A percentile compares a stretch with the other conserved stretches of the same genome.
phyloP scores from a whole-genome alignment of 2,888 invertebrate species.

The Cordilura impudica region DNA sequence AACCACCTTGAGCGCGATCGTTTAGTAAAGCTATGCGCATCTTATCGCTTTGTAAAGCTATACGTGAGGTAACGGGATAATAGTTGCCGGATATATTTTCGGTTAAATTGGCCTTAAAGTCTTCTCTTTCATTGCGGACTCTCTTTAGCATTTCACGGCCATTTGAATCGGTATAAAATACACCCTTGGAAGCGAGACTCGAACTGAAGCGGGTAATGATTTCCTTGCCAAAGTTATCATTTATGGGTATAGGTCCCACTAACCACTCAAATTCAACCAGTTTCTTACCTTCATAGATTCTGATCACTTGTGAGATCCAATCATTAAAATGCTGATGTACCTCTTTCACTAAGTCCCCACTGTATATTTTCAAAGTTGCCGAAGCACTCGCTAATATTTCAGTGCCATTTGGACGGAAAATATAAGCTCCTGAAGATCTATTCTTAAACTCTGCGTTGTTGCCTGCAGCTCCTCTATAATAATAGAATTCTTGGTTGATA shows the following conservation, averaged over 20 bases:
- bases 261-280: slow-evolving; percentile 86
- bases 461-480: slow-evolving; percentile 85
- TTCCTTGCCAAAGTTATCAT: slow-evolving; percentile 88
- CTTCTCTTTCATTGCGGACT: slow-evolving; percentile 83
- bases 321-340: slow-evolving; percentile 79
- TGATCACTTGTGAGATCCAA: slow-evolving; percentile 87
- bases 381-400: slow-evolving; percentile 72
- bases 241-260: slow-evolving; percentile 86
- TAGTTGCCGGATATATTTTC: slow-evolving; percentile 93
- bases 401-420: slow-evolving; percentile 85
- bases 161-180: slow-evolving; percentile 96
- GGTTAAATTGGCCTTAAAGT: slow-evolving; percentile 84
- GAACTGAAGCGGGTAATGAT: slow-evolving; percentile 86
- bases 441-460: slow-evolving; percentile 80
- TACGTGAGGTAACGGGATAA: slow-evolving; percentile 93
- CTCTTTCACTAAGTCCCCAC: slow-evolving; percentile 86
- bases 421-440: slow-evolving; percentile 95
- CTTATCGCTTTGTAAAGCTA: slow-evolving; percentile 81
- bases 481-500: slow-evolving; percentile 84
- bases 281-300: slow-evolving; percentile 82
- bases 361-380: slow-evolving; percentile 72
- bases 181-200: slow-evolving; percentile 81
- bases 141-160: slow-evolving; percentile 91
- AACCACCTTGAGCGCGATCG: slow-evolving; percentile 90
- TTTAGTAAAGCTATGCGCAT: slow-evolving; percentile 79